These are phyloP conservation scores for Zaprionus obscuricornis DNA, from an alignment of 2,888 invertebrate species.

Conservation along the genomic window DNA sequence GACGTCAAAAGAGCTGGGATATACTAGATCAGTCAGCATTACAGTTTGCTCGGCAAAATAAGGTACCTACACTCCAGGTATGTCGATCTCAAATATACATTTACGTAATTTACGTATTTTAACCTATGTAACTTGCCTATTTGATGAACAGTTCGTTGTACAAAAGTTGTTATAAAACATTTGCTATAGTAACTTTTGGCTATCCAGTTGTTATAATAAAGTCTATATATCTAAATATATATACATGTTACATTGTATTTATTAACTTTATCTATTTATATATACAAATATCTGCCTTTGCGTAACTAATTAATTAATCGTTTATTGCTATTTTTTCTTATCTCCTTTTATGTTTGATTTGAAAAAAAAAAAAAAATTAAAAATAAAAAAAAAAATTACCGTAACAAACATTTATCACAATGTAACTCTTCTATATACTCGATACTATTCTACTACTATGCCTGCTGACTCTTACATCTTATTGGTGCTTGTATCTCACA, in stretches of 20 bases:
- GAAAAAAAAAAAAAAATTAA: conserved; percentile 26
- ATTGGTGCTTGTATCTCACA: conserved; percentile 81
- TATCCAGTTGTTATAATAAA: conserved; percentile 51
- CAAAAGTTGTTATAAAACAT: conserved; percentile 72
- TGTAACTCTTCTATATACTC: conserved; percentile 58
- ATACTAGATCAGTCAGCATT: conserved; percentile 94
- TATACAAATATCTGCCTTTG: conserved; percentile 60
- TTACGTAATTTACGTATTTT: not conserved
- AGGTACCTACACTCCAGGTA: conserved; percentile 87
- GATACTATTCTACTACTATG: conserved; percentile 52
- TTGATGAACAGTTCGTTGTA: conserved; percentile 53
- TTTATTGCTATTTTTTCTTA: conserved; percentile 72
- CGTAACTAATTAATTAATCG: conserved; percentile 68
- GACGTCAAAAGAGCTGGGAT: conserved; percentile 97
- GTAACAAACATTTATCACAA: conserved; percentile 65
- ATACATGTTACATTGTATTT: conserved; percentile 50
- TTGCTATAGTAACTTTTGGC: conserved; percentile 74
- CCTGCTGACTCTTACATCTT: conserved; percentile 78
- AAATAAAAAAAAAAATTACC: too few relatives aligned
- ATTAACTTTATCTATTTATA: conserved; percentile 56
- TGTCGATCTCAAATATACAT: conserved; percentile 31
- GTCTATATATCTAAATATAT: conserved; percentile 40
- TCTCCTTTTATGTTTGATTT: conserved; percentile 73
- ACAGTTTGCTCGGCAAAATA: conserved; percentile 88
- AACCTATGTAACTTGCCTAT: conserved; percentile 3